Percentiles rank a stretch among this genome's conserved stretches.
These are phyloP conservation scores for Ochropleura leucogaster DNA, from an alignment of 2,888 invertebrate genomes.

Conservation along the genomic window DNA sequence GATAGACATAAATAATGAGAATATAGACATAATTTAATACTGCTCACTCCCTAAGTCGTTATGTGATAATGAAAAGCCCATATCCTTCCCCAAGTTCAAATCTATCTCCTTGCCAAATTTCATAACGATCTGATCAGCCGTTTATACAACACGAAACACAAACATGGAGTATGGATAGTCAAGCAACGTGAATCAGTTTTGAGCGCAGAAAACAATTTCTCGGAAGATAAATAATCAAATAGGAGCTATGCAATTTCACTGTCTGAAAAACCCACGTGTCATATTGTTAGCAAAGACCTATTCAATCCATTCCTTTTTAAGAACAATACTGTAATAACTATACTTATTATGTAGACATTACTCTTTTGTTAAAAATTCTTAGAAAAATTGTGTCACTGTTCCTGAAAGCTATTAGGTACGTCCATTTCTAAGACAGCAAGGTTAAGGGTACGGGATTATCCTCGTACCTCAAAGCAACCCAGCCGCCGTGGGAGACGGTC, in stretches of 20 bases:
- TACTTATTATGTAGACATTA: neutral
- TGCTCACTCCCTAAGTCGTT: no score
- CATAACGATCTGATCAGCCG: no score
- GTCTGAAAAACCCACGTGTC: constrained; percentile 24
- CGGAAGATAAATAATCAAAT: neutral
- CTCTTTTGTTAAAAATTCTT: constrained; percentile 35
- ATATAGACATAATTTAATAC: no score
- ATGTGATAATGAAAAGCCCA: no score
- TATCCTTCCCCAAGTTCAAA: no score
- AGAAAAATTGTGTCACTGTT: constrained; percentile 7
- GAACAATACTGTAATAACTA: constrained; percentile 41
- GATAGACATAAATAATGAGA: no score
- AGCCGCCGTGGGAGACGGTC: no score
- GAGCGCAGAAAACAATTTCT: neutral
- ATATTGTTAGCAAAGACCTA: neutral
- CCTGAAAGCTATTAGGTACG: neutral
- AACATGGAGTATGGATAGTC: neutral
- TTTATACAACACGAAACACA: no score
- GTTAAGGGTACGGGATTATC: neutral
- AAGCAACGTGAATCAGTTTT: neutral
- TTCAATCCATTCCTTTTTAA: constrained; percentile 20
- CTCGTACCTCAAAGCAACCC: no score
- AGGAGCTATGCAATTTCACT: neutral
- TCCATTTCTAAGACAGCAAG: neutral
- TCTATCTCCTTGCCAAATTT: no score